Conservation (phyloP, 1,140 invertebrate genomes). For the Cylas formicarius region DNA sequence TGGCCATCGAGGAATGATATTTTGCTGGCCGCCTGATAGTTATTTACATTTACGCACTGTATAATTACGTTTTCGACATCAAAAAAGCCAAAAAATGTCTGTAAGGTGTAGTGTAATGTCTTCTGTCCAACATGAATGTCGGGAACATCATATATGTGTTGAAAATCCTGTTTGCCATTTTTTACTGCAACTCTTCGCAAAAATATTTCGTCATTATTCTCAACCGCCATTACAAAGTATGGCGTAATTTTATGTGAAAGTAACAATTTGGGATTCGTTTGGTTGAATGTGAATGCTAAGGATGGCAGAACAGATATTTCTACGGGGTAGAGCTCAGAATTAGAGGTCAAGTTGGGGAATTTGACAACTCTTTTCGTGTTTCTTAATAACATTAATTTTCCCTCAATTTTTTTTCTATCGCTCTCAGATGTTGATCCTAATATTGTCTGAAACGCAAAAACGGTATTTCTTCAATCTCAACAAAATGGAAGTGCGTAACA, state of each 20-base stretch:
- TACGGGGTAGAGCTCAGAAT: conserved; percentile 33
- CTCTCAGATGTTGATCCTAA: conserved; percentile 41
- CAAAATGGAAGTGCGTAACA: conserved; percentile 1
- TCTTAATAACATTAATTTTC: conserved; percentile 45
- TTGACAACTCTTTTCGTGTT: conserved; percentile 46
- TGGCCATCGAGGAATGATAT: conserved; percentile 41
- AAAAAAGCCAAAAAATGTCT: conserved; percentile 40
- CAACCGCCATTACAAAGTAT: conserved; percentile 24
- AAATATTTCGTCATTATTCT: conserved; percentile 20
- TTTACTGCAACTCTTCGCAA: conserved; percentile 6
- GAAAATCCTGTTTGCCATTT: conserved; percentile 11
- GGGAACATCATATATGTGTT: conserved; percentile 28
- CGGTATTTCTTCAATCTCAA: conserved; percentile 1
- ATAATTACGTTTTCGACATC: conserved; percentile 37
- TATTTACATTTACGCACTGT: conserved; percentile 40
- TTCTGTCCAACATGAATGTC: conserved; percentile 32
- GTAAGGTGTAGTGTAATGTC: conserved; percentile 41
- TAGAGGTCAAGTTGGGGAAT: conserved; percentile 38
- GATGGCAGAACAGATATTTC: conserved; percentile 39
- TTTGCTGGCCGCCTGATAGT: conserved; percentile 43
- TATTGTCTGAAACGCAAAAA: conserved; percentile 36
- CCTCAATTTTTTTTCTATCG: conserved; percentile 40
- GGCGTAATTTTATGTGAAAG: conserved; percentile 26
- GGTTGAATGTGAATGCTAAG: conserved; percentile 37
- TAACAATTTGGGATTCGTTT: conserved; percentile 26